phyloP scores from a whole-genome alignment of 1,140 invertebrate species.

The Gryon sp. region DNA sequence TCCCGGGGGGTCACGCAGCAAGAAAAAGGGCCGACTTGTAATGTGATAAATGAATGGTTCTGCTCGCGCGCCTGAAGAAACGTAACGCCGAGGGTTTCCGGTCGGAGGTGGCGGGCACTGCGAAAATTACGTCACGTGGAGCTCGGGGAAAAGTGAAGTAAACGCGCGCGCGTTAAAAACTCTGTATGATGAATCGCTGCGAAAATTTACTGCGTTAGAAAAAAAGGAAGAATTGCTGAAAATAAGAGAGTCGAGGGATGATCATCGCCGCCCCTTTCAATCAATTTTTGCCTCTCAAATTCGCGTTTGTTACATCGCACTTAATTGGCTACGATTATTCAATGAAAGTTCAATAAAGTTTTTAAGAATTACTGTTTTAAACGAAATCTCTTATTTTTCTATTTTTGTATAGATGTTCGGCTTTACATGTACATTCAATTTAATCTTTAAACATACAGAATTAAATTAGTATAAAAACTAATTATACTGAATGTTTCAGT shows the following conservation, averaged over 20 bases:
- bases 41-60: conserved; percentile 57
- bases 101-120: conserved; percentile 10
- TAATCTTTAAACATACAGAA: too few relatives aligned
- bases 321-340: conserved; percentile 42
- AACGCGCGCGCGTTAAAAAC: conserved; percentile 42
- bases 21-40: conserved; percentile 47
- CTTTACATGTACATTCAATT: too few relatives aligned
- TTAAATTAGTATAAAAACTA: too few relatives aligned
- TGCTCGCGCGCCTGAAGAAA: conserved; percentile 19
- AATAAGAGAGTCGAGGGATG: conserved; percentile 36
- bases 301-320: conserved; percentile 46
- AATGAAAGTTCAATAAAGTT: neutral
- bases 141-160: conserved; percentile 18
- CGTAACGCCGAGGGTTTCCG: conserved; percentile 37
- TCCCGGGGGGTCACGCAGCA: conserved; percentile 25
- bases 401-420: too few relatives aligned
- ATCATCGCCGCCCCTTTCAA: conserved; percentile 49
- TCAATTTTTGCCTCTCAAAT: conserved; percentile 45
- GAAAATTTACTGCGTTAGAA: conserved; percentile 38
- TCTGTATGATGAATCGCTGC: conserved; percentile 57
- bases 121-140: conserved; percentile 50
- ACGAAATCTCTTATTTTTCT: neutral
- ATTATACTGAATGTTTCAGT: too few relatives aligned
- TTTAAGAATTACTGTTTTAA: neutral
- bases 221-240: conserved; percentile 48